Evolutionary conservation across 1,140 invertebrate genomes (phyloP).

Genomic region (Dreissena rostriformis): DNA sequence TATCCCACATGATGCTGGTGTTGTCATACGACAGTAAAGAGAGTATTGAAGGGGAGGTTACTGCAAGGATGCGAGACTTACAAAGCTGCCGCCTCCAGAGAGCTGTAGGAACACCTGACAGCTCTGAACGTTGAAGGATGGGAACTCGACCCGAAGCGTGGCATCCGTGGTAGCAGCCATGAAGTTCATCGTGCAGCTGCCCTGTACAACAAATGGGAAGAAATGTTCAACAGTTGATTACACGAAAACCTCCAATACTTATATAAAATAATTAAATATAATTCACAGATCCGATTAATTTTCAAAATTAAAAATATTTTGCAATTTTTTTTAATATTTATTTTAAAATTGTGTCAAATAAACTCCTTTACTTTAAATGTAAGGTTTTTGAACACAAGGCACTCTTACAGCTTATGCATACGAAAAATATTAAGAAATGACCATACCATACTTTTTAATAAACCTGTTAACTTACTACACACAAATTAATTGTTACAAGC

Average conservation of each 20-base stretch:
- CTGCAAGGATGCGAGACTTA: too few relatives aligned
- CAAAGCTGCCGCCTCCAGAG: neutral
- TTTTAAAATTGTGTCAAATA: neutral
- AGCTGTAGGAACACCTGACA: constrained; percentile 34
- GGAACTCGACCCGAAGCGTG: constrained; percentile 27
- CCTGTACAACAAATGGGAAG: constrained; percentile 19
- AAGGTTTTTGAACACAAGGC: too few relatives aligned
- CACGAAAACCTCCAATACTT: neutral
- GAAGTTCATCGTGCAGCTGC: constrained; percentile 43
- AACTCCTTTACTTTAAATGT: neutral
- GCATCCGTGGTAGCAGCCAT: constrained; percentile 22
- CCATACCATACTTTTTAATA: too few relatives aligned
- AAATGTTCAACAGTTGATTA: neutral
- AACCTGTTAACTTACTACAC: too few relatives aligned
- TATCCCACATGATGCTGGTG: neutral
- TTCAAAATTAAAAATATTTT: neutral
- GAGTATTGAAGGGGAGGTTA: neutral
- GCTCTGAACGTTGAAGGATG: constrained; percentile 12
- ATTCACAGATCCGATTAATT: neutral
- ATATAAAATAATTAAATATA: too few relatives aligned
- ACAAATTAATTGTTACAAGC: too few relatives aligned
- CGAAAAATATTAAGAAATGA: too few relatives aligned
- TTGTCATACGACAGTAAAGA: neutral
- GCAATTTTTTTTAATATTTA: neutral
- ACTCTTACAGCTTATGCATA: too few relatives aligned